Base-by-base conservation (phyloP, 37 sponge, comb jelly and placozoan genomes). In the Agelas oroides region DNA sequence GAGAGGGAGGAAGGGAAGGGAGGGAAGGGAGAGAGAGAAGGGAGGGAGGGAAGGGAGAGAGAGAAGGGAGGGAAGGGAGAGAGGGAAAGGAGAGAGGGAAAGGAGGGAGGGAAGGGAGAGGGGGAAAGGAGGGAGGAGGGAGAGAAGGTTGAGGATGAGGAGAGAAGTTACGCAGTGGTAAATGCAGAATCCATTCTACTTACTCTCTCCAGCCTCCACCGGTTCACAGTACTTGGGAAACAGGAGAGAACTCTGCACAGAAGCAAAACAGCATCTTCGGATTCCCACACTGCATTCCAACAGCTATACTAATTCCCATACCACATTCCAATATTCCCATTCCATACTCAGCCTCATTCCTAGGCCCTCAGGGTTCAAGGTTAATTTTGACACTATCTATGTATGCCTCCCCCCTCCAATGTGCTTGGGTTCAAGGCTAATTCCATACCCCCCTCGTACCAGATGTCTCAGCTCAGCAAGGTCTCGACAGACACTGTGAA, bases 221-320 rank as follows among this genome's bases (percentile, higher is more conserved):
- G 91, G 91, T 24, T 85, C 81, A 41, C 75, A 69, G 46, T 90
- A 90, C 67, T 79, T 74, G 27, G 91, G 86, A 59, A 69, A 90
- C 52, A 90, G 71, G 40, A 90, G 16, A 0, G 63, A n/a, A 66
- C 70, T 53, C 91, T 90, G 66, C 46, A 78, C 35, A 2, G 23
- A 79, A 24, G 63, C 14, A 70, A 37, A 15, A 13, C 36, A 57
- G 19, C 14, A 81, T 15, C 56, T 24, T 24, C 41, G 12, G 24
- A 65, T 65, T 18, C 58, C 58, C 58, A 56, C 58, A 56, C 58
- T 18, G n/a, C n/a, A n/a, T n/a, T n/a, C n/a, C n/a, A n/a, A n/a
- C n/a, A n/a, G n/a, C n/a, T n/a, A n/a, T n/a, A n/a, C n/a, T n/a
- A n/a, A n/a, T n/a, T n/a, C n/a, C n/a, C n/a, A n/a, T n/a, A n/a